These are phyloP conservation scores for Sanderia malayensis DNA, from an alignment of 30 jellyfish, hydroid and myxozoan genomes.

Conservation along the genomic window DNA sequence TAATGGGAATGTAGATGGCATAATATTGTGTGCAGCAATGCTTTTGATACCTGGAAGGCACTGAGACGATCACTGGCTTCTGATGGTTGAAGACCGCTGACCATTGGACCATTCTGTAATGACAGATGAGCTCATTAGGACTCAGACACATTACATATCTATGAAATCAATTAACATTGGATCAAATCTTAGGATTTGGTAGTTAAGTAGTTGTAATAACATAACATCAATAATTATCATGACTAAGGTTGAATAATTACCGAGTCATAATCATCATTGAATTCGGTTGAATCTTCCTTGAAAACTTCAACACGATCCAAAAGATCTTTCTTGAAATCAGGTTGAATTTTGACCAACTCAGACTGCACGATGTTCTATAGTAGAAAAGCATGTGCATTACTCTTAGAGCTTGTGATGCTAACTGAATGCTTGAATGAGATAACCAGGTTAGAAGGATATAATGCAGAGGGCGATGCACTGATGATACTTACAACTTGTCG, in stretches of 20 bases:
- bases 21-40: too few species aligned
- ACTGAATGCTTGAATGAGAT: too few species aligned
- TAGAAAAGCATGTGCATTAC: too few species aligned
- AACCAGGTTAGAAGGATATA: not conserved
- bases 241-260: constrained; percentile 29
- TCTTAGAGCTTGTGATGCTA: too few species aligned
- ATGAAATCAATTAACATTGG: too few species aligned
- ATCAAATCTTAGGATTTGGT: too few species aligned
- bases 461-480: not conserved
- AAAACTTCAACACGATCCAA: constrained; percentile 75
- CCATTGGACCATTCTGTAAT: constrained; percentile 97
- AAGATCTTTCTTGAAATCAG: constrained; percentile 72
- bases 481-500: constrained; percentile 81
- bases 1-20: too few species aligned
- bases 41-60: constrained; percentile 90
- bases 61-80: constrained; percentile 96
- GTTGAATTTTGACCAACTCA: constrained; percentile 86
- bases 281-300: constrained; percentile 57
- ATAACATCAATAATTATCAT: not conserved
- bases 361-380: constrained; percentile 75
- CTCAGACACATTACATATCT: too few species aligned
- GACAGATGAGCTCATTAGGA: too few species aligned
- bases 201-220: too few species aligned
- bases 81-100: constrained; percentile 82
- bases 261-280: constrained; percentile 50